Evolutionary conservation across 1,140 invertebrate genomes (phyloP), one percentile per base, ranked within the genome.

Genomic region (Armadillidium nasatum): DNA sequence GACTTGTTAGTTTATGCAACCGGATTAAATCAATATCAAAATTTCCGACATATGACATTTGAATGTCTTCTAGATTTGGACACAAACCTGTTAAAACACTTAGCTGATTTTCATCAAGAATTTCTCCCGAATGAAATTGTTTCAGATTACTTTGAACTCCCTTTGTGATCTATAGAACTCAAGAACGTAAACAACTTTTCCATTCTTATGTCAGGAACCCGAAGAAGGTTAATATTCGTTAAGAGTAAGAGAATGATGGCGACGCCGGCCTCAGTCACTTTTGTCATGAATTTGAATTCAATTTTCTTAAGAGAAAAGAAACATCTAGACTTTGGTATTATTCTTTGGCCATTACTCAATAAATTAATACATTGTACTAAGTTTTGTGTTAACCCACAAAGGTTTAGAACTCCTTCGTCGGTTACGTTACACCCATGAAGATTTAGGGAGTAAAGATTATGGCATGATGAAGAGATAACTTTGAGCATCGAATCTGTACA

Each of bases 181-280:
- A 81, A 73, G 72, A 81, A 81, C 44, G 70, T 78, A 69, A 81
- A 81, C 22, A 79, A 54, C 67, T 79, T 76, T 23, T 81, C 76
- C 80, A 81, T 81, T 71, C 71, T 76, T 15, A 81, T 79, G 43
- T 81, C 80, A 0, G 80, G 80, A 15, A 81, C 80, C 4, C 80
- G 73, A 21, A 81, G 73, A 13, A 79, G 76, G 15, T 81, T 60
- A 19, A 81, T 81, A 50, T 77, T 75, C 10, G 80, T 78, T 13
- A 81, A 70, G 19, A 79, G 73, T 10, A 81, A 73, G 22, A 81
- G 71, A 70, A 81, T 81, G 45, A 81, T 76, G 23, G 80, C 80
- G 11, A 81, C 80, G 10, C 80, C 80, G 0, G 77, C 80, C 74
- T 81, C 80, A 21, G 80, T 81, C 21, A 81, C 77, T 46, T 81